These are phyloP conservation scores for Mus minutoides DNA, from an alignment of 2,797 vertebrate species.

Conservation along the genomic window DNA sequence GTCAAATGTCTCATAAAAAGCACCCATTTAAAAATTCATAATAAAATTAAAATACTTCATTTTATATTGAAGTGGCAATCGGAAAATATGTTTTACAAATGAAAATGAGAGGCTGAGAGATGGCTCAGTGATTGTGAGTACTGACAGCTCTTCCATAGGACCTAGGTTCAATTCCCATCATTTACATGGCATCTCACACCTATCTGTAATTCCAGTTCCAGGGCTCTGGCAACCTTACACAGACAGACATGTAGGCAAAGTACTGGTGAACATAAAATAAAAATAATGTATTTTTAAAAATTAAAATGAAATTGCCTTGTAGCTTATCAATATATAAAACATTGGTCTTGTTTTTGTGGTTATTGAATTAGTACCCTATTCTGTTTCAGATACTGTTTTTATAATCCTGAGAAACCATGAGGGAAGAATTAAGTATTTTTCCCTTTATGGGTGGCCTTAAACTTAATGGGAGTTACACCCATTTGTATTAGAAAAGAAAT, in stretches of 20 bases:
- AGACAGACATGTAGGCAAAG: neutral
- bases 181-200: neutral
- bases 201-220: neutral
- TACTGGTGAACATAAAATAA: neutral
- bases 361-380: slow-evolving; percentile 70
- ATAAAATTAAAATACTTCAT: slow-evolving; percentile 77
- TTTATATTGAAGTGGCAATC: slow-evolving; percentile 49
- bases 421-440: slow-evolving; percentile 72
- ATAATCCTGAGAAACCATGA: slow-evolving; percentile 72
- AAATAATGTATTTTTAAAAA: neutral
- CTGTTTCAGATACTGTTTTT: slow-evolving; percentile 71
- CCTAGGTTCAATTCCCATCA: neutral
- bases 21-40: slow-evolving; percentile 80
- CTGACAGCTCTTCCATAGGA: neutral
- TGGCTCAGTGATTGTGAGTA: too few relatives aligned
- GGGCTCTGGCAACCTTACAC: neutral
- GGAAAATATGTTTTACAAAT: slow-evolving; percentile 70
- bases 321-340: slow-evolving; percentile 73
- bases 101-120: slow-evolving; percentile 56
- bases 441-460: slow-evolving; percentile 70
- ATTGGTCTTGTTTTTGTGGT: slow-evolving; percentile 74
- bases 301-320: slow-evolving; percentile 30
- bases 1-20: slow-evolving; percentile 75
- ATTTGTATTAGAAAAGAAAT: slow-evolving; percentile 63
- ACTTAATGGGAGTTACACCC: slow-evolving; percentile 72